Base-by-base conservation (phyloP, 2,113 vertebrate species). In the Spermophilus dauricus region DNA sequence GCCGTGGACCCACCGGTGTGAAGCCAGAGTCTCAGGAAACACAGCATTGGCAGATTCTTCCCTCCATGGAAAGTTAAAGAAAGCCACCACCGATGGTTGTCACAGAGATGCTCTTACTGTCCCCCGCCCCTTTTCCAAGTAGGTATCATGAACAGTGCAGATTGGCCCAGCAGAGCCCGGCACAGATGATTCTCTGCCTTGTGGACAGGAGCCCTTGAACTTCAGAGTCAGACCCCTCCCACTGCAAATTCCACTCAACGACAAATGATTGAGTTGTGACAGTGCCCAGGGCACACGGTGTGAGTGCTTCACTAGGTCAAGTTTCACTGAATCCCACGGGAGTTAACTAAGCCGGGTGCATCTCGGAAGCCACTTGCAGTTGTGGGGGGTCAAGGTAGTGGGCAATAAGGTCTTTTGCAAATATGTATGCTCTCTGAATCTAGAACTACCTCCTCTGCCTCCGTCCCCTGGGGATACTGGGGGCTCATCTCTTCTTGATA, bases 391-490 rank as follows among this genome's bases (percentile, higher is more conserved):
- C 51, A 37, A 37, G 18, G 28, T 8, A 67, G 26, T 58, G 56
- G 20, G 45, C 14, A n/a, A 65, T 37, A 13, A 34, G 18, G 4
- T 77, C n/a, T n/a, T 92, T 67, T 51, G 63, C n/a, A 39, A 73
- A 42, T 61, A n/a, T 30, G 18, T 26, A 30, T 72, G 3, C 10
- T 30, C 10, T 70, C 70, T 48, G 42, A 58, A 32, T 95, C 56
- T 45, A 28, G 6, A 65, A 28, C 78, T 37, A 2, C 34, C 78
- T 56, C 58, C 39, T 4, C 7, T 5, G 2, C 24, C 11, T 22
- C 67, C 5, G 9, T 0, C 13, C n/a, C 11, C 1, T 0, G 6
- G 32, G 22, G 42, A 39, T 13, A 1, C 0, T 30, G 6, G 16
- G 1, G 7, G 63, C 26, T 81, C n/a, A 32, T 30, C 5, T 32